phyloP scores from a whole-genome alignment of 2,888 invertebrate species.

The Dendrolimus houi region DNA sequence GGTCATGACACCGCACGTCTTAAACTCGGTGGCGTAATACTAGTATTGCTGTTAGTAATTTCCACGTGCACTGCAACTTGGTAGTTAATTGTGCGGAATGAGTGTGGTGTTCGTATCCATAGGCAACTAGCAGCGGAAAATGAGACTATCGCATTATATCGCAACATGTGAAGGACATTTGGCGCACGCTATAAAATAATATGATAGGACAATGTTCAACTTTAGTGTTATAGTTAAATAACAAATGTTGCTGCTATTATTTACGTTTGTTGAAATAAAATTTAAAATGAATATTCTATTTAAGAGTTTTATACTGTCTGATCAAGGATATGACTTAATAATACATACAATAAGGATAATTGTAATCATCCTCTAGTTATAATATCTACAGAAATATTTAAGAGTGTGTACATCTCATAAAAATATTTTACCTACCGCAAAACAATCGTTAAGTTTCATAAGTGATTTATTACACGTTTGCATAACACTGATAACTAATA shows the following conservation, averaged over 20 bases:
- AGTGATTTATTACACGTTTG: constrained; percentile 32
- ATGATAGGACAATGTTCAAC: not conserved
- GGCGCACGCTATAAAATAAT: not conserved
- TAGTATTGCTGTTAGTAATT: constrained; percentile 43
- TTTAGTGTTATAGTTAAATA: not conserved
- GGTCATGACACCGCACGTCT: constrained; percentile 54
- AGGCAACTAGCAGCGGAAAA: constrained; percentile 36
- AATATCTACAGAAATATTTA: no score
- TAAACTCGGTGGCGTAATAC: constrained; percentile 49
- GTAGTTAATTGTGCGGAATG: constrained; percentile 42
- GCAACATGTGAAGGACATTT: constrained; percentile 36
- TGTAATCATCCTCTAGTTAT: no score
- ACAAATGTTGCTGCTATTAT: no score
- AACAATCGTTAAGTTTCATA: constrained; percentile 17
- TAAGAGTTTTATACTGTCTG: no score
- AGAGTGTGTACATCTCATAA: no score
- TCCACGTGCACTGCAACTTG: constrained; percentile 44
- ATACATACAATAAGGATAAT: no score
- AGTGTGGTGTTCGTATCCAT: constrained; percentile 20
- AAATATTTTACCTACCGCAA: no score
- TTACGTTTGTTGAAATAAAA: no score
- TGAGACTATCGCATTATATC: constrained; percentile 43
- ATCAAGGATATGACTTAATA: no score
- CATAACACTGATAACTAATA: constrained; percentile 29
- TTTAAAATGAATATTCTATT: no score